phyloP scores from a whole-genome alignment of 1,140 invertebrate genomes.

The Papilio aristodemus region DNA sequence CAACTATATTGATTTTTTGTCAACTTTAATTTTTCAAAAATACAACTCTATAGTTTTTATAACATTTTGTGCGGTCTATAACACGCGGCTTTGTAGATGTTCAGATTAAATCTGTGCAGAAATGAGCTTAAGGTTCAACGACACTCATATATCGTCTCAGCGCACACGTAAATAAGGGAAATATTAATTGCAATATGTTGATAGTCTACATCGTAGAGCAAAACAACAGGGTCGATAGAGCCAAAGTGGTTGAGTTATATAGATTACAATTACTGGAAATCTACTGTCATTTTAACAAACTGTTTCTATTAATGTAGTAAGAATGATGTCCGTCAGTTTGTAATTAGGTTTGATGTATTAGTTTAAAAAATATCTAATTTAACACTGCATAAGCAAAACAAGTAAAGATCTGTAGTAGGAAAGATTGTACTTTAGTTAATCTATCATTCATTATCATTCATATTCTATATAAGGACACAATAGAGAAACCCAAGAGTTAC shows the following conservation, averaged over 20 bases:
- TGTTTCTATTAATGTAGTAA: too few relatives aligned
- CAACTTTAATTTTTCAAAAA: not conserved
- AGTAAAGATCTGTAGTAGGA: not conserved
- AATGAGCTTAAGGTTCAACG: not conserved
- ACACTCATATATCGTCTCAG: not conserved
- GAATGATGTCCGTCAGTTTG: too few relatives aligned
- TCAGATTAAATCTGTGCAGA: constrained; percentile 9
- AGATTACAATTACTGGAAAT: not conserved
- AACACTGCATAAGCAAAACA: not conserved
- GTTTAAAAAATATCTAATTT: not conserved
- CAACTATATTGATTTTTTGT: not conserved
- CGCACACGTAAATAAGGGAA: not conserved
- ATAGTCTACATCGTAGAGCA: not conserved
- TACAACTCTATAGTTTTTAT: not conserved
- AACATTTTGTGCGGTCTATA: not conserved
- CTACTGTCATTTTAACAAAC: constrained; percentile 4
- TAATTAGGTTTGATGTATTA: not conserved
- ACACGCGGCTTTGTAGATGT: not conserved
- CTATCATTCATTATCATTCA: too few relatives aligned
- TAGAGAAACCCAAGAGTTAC: not conserved
- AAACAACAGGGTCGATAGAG: not conserved
- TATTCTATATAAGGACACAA: not conserved
- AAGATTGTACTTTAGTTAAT: not conserved
- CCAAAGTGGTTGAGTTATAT: not conserved
- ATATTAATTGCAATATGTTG: not conserved